Conservation (phyloP, 2,113 vertebrate genomes). For the Phrynosoma platyrhinos region DNA sequence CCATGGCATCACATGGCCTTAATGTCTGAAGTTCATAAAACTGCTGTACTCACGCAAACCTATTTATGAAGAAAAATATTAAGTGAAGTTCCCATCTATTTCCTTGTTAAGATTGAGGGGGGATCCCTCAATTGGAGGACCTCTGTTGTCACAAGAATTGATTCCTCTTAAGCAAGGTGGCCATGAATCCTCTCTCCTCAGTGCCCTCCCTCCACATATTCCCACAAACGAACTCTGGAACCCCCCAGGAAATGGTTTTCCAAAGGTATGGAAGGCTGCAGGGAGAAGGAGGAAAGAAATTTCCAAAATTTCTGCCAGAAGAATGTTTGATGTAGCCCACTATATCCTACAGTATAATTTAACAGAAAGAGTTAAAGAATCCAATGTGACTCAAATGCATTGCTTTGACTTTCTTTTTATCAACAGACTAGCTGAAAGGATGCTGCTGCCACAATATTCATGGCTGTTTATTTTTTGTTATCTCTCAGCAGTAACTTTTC, state of each 20-base stretch:
- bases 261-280: too few relatives aligned
- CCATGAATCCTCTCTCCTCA: too few relatives aligned
- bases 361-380: constrained; percentile 35
- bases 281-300: neutral
- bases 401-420: constrained; percentile 50
- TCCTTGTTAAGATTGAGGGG: neutral
- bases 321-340: too few relatives aligned
- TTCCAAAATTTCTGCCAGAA: neutral
- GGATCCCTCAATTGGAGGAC: neutral
- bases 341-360: neutral
- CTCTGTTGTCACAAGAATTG: neutral
- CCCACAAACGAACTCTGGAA: neutral
- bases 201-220: neutral
- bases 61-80: neutral
- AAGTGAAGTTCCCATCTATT: neutral
- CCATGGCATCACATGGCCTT: neutral
- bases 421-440: constrained; percentile 40
- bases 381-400: constrained; percentile 4
- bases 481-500: constrained; percentile 44
- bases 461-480: constrained; percentile 46
- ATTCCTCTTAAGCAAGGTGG: neutral
- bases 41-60: neutral
- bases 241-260: too few relatives aligned
- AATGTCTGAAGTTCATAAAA: neutral
- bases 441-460: constrained; percentile 50